These are phyloP conservation scores for Pristionchus japonicus DNA, from an alignment of 2,888 invertebrate genomes.

Conservation along the genomic window DNA sequence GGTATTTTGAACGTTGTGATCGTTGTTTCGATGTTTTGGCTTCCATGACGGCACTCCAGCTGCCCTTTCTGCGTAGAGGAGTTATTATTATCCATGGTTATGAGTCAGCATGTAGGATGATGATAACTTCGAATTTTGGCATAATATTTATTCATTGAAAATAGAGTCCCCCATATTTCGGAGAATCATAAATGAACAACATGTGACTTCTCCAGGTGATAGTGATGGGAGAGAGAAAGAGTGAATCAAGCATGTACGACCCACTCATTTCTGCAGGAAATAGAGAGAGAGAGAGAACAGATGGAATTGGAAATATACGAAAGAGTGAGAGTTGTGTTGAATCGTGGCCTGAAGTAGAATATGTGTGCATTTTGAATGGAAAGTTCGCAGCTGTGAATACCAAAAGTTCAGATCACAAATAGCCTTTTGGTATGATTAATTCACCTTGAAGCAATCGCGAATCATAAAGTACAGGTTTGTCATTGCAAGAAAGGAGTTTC, in stretches of 20 bases:
- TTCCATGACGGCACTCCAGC: neutral
- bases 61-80: neutral
- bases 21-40: neutral
- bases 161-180: neutral
- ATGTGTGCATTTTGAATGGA: neutral
- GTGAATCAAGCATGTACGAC: neutral
- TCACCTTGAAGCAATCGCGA: no score
- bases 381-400: no score
- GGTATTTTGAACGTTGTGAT: neutral
- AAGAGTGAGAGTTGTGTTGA: neutral
- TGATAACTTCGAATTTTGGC: neutral
- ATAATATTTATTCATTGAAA: neutral
- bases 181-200: neutral
- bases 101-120: neutral
- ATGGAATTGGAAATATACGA: neutral
- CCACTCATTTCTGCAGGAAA: neutral
- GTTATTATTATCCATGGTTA: no score
- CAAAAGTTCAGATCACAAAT: no score
- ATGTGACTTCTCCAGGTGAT: neutral
- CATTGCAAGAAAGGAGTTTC: no score
- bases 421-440: no score
- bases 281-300: neutral
- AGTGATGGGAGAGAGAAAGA: conserved; percentile 5
- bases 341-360: neutral
- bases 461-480: no score